phyloP scores from a whole-genome alignment of 2,113 vertebrate genomes.

The Chaetodon auriga region DNA sequence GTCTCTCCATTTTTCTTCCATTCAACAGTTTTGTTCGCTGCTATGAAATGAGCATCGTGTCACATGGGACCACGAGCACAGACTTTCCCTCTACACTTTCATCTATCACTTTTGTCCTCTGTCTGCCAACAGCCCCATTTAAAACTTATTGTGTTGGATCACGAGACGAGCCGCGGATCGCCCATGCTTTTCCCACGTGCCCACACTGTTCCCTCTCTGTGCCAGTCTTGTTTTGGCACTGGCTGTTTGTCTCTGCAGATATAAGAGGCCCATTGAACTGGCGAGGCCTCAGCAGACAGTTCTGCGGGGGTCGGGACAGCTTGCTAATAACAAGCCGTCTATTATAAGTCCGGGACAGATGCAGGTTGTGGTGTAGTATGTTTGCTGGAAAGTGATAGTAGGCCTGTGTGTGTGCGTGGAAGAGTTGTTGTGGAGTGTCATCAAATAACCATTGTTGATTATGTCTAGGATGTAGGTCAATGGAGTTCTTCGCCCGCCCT shows the following conservation, averaged over 20 bases:
- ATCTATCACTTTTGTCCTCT: constrained; percentile 36
- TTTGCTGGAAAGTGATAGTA: constrained; percentile 65
- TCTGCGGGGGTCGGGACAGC: constrained; percentile 48
- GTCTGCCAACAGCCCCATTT: constrained; percentile 34
- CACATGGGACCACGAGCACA: neutral
- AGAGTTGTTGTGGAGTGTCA: constrained; percentile 52
- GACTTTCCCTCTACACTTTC: constrained; percentile 1
- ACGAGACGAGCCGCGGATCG: constrained; percentile 57
- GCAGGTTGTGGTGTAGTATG: constrained; percentile 60
- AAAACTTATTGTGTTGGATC: constrained; percentile 66
- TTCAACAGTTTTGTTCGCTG: neutral
- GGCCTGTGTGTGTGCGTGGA: constrained; percentile 36
- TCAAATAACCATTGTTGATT: constrained; percentile 75
- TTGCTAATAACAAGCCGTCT: constrained; percentile 64
- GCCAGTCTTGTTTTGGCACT: constrained; percentile 73
- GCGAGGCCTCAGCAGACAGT: constrained; percentile 59
- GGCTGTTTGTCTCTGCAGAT: constrained; percentile 37
- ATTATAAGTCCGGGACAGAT: constrained; percentile 75
- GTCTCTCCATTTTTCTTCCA: constrained; percentile 1
- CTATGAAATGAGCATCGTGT: neutral
- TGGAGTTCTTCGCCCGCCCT: constrained; percentile 65
- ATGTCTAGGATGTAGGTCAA: constrained; percentile 74
- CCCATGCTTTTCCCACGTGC: constrained; percentile 81
- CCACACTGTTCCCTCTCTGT: constrained; percentile 72
- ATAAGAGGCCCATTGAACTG: constrained; percentile 76